Base-by-base conservation (phyloP, 2,888 invertebrate species). In the Pachymerium ferrugineum region DNA sequence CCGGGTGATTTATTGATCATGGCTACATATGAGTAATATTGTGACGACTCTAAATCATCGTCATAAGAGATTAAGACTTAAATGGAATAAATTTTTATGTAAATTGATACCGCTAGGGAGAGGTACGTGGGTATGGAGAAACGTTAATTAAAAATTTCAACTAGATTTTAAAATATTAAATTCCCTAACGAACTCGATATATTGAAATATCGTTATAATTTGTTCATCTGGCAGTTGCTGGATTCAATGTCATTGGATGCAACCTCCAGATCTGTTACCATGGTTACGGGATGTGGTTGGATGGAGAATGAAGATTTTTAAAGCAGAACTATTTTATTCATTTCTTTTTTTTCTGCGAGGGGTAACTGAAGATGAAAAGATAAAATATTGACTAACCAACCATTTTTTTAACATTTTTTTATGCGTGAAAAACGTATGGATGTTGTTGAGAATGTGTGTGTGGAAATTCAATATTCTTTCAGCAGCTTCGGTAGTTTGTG, bases 201-300 rank as follows among this genome's bases (percentile, higher is more conserved):
- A 62, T 28, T 62, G 10, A 10, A 28, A 62, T 62, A 62, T 28
- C 62, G 62, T 62, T 62, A 28, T 28, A 62, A 62, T 62, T 62
- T 62, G 62, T 62, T 62, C 28, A n/a, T n/a, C n/a, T n/a, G n/a
- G n/a, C n/a, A n/a, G n/a, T 62, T 25, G 5, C 62, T 28, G 14
- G 22, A 62, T 62, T 62, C 62, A 22, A 62, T 62, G 62, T 25
- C 28, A n/a, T n/a, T n/a, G n/a, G 28, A n/a, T 28, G 25, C 25
- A 22, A 28, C 62, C 28, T 28, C 28, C 62, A 62, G 62, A n/a
- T 62, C 47, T 28, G 62, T 62, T 62, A 28, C 62, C 62, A 62
- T 62, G 25, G 62, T n/a, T 28, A 62, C 62, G 62, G 62, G 62
- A 62, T 62, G 62, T 12, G 28, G 28, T 28, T 62, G 62, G 62